These are phyloP conservation scores for Sphaerophoria rueppellii DNA, from an alignment of 2,888 invertebrate genomes.

Conservation along the genomic window DNA sequence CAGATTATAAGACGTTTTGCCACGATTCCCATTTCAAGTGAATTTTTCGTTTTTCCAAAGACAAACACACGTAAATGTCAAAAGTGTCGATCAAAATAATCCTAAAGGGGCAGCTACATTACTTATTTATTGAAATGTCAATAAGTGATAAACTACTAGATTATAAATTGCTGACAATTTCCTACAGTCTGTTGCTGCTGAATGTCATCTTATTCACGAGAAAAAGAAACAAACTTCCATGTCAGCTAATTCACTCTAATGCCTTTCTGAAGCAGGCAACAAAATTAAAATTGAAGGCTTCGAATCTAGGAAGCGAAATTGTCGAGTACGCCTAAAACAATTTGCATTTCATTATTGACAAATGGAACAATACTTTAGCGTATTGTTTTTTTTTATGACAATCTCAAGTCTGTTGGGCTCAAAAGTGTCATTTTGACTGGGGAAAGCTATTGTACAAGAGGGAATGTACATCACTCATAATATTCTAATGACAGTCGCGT, in stretches of 20 bases:
- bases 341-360: too few relatives aligned
- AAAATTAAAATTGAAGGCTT: background rate
- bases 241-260: background rate
- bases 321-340: constrained; percentile 7
- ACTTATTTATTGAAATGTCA: constrained; percentile 66
- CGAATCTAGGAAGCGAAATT: constrained; percentile 60
- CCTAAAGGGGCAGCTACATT: constrained; percentile 48
- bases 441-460: too few relatives aligned
- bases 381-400: too few relatives aligned
- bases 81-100: constrained; percentile 53
- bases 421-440: too few relatives aligned
- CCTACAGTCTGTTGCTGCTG: constrained; percentile 40
- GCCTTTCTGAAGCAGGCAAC: background rate
- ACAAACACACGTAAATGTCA: constrained; percentile 57
- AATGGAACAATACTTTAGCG: too few relatives aligned
- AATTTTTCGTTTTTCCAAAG: background rate
- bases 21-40: background rate
- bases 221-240: constrained; percentile 30
- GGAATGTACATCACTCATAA: too few relatives aligned
- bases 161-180: constrained; percentile 65
- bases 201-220: constrained; percentile 33
- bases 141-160: constrained; percentile 44
- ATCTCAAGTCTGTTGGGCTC: too few relatives aligned
- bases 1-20: background rate
- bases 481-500: too few relatives aligned